These are phyloP conservation scores for Nematolebias whitei DNA, from an alignment of 2,113 vertebrate species.

Conservation along the genomic window DNA sequence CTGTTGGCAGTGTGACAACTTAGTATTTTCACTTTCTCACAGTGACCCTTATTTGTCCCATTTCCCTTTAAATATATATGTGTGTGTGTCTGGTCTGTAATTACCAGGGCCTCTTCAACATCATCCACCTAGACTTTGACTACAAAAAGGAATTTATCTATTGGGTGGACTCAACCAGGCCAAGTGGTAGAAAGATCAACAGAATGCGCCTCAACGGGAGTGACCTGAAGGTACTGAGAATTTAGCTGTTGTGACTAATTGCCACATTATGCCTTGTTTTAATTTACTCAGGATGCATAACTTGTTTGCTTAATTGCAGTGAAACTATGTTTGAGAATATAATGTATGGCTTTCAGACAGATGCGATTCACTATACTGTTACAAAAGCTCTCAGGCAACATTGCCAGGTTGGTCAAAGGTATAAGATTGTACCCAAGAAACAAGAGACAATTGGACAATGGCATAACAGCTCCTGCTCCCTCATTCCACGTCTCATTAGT, in stretches of 20 bases:
- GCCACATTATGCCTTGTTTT: slow-evolving; percentile 5
- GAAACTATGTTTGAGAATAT: slow-evolving; percentile 17
- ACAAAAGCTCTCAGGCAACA: slow-evolving; percentile 32
- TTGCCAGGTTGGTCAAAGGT: slow-evolving; percentile 38
- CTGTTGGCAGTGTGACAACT: neutral
- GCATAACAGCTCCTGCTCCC: slow-evolving; percentile 51
- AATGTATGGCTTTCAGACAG: slow-evolving; percentile 31
- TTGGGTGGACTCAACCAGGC: slow-evolving; percentile 97
- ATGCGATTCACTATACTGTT: slow-evolving; percentile 11
- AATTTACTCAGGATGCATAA: slow-evolving; percentile 1
- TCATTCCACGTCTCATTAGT: slow-evolving; percentile 64
- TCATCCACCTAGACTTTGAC: slow-evolving; percentile 97
- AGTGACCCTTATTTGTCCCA: neutral
- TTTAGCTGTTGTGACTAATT: neutral
- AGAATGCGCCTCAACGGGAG: slow-evolving; percentile 96
- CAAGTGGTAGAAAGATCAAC: slow-evolving; percentile 95
- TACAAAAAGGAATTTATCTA: slow-evolving; percentile 98
- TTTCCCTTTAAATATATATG: neutral
- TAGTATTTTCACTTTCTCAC: neutral
- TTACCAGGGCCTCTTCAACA: slow-evolving; percentile 94
- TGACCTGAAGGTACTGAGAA: slow-evolving; percentile 88
- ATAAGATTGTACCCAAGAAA: slow-evolving; percentile 37
- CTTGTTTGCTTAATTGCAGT: slow-evolving; percentile 17
- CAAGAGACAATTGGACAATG: slow-evolving; percentile 31
- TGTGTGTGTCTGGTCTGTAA: slow-evolving; percentile 32